These are phyloP conservation scores for Telenomus remus DNA, from an alignment of 1,140 invertebrate genomes.

Conservation along the genomic window DNA sequence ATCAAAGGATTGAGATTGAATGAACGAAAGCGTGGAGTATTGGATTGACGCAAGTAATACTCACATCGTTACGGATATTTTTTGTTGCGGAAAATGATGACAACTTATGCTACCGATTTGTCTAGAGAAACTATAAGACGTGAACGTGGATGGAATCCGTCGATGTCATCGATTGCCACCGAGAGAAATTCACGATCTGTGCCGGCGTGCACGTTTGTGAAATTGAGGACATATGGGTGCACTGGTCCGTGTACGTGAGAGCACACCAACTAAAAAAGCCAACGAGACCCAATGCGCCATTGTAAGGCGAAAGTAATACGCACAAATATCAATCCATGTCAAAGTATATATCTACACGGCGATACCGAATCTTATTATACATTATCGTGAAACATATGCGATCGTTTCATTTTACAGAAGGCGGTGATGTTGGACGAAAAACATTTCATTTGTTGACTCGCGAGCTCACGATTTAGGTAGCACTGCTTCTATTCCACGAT, in stretches of 20 bases:
- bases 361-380: background rate
- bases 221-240: constrained; percentile 66
- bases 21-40: constrained; percentile 17
- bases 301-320: constrained; percentile 43
- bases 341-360: background rate
- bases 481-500: constrained; percentile 7
- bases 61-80: constrained; percentile 14
- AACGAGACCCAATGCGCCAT: constrained; percentile 39
- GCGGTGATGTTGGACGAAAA: constrained; percentile 39
- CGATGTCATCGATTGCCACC: constrained; percentile 59
- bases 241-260: constrained; percentile 11
- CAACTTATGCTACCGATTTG: constrained; percentile 50
- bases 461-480: constrained; percentile 16
- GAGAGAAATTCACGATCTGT: constrained; percentile 69
- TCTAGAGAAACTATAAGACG: constrained; percentile 55
- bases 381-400: background rate
- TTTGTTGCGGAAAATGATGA: constrained; percentile 47
- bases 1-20: background rate
- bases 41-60: constrained; percentile 1
- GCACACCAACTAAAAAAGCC: constrained; percentile 13
- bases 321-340: constrained; percentile 24
- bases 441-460: constrained; percentile 49
- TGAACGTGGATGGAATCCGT: constrained; percentile 56
- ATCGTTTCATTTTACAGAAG: constrained; percentile 11
- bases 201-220: constrained; percentile 66